These are phyloP conservation scores for Natator depressus DNA, from an alignment of 2,113 vertebrate species.

Conservation along the genomic window DNA sequence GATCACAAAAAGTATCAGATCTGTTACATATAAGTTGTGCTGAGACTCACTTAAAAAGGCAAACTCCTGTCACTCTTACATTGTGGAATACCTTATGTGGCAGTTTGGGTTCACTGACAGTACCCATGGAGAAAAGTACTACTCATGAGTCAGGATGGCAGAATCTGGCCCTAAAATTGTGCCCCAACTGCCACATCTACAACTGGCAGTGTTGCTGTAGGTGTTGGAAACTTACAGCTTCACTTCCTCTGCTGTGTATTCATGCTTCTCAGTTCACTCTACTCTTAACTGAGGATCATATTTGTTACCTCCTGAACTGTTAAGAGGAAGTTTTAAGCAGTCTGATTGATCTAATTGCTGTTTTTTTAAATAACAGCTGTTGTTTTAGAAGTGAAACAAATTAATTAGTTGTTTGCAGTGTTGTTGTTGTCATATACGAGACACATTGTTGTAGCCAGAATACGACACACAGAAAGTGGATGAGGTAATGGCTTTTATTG, in stretches of 20 bases:
- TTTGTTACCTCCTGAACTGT: not conserved
- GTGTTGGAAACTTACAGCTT: not conserved
- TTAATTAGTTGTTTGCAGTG: not conserved
- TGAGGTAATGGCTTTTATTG: not conserved
- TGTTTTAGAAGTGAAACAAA: not conserved
- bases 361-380: not conserved
- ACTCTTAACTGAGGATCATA: not conserved
- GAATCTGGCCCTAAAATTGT: not conserved
- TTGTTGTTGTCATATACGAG: not conserved
- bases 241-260: not conserved
- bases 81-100: not conserved
- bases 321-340: not conserved
- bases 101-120: not conserved
- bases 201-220: not conserved
- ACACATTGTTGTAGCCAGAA: not conserved
- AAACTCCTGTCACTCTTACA: not conserved
- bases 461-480: not conserved
- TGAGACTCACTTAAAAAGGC: not conserved
- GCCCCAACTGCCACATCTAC: not conserved
- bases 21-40: not conserved
- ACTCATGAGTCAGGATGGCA: not conserved
- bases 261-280: not conserved
- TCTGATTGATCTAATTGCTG: not conserved
- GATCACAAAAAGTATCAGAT: not conserved
- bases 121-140: not conserved